Base-by-base conservation (phyloP, 2,888 invertebrate species). In the Trissoscelio sp. region DNA sequence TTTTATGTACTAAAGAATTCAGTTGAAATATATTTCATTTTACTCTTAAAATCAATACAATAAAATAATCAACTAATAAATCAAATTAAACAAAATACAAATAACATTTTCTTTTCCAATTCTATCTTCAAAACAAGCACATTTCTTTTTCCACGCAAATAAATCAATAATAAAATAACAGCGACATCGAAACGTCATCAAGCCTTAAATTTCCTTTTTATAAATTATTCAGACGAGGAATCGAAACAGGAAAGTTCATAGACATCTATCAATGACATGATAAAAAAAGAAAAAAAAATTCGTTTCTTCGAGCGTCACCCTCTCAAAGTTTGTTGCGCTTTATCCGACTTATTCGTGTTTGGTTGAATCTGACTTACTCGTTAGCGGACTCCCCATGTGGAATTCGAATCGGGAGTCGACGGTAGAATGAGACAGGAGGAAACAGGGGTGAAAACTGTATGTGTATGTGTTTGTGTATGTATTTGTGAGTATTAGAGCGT, bases 331-430 rank as follows among this genome's bases (percentile, higher is more conserved):
- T 58, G 22, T 67, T 67, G 60, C 31, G 60, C 34, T 60, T 67
- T 51, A 67, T 77, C 48, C 51, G 31, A 57, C 39, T 58, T 77
- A 22, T 44, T 77, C 67, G 60, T 53, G 42, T 77, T 67, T 24
- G 67, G 75, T 58, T 75, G 57, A 58, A 53, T 77, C 58, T 34
- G 67, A 66, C 48, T 75, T 58, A 58, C 57, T 66, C 75, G 75
- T 66, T 51, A 67, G 60, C 37, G 51, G 51, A 28, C 57, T 75
- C 51, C 64, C 60, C 22, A 16, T 37, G 46, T 12, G 62, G 73
- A 62, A 53, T 62, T 62, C 20, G 42, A 62, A 42, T 39, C 31
- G 44, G 14, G 28, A 51, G 55, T 24, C n/a, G n/a, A n/a, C n/a
- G n/a, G n/a, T n/a, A n/a, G n/a, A n/a, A n/a, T n/a, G n/a, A n/a